Conservation (phyloP, 2,113 vertebrate genomes). For the Oncorhynchus nerka region DNA sequence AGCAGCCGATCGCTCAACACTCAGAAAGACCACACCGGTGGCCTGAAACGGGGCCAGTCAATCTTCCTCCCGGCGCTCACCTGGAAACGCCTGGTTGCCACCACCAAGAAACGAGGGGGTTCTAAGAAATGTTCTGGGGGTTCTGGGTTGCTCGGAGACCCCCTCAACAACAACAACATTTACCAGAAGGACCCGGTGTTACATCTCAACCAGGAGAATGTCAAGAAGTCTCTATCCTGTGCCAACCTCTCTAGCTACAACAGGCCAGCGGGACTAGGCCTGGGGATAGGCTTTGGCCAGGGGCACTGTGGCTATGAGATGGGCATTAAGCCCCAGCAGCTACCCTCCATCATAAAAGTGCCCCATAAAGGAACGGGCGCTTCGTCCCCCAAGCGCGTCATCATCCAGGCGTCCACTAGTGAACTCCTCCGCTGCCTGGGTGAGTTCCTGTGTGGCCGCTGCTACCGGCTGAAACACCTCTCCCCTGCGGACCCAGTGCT, state of each 20-base stretch:
- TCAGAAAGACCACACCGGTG: constrained; percentile 68
- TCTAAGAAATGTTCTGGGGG: constrained; percentile 58
- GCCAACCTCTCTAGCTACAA: constrained; percentile 81
- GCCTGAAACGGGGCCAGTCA: constrained; percentile 73
- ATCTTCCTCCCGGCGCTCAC: constrained; percentile 80
- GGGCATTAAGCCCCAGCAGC: constrained; percentile 55
- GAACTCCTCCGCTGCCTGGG: constrained; percentile 82
- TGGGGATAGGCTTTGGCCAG: constrained; percentile 58
- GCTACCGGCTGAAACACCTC: constrained; percentile 78
- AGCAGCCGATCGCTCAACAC: constrained; percentile 73
- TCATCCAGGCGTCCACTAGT: constrained; percentile 83
- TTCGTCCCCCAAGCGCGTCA: constrained; percentile 75
- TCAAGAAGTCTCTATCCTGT: constrained; percentile 80
- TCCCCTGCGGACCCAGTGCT: constrained; percentile 75
- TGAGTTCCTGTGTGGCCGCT: constrained; percentile 79
- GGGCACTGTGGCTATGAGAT: constrained; percentile 52
- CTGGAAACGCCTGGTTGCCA: constrained; percentile 82
- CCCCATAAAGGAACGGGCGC: constrained; percentile 45
- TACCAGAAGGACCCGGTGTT: constrained; percentile 73
- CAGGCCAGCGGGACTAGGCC: constrained; percentile 60
- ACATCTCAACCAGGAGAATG: constrained; percentile 77
- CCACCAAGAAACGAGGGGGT: constrained; percentile 75
- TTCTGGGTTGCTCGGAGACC: constrained; percentile 35
- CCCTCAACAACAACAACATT: constrained; percentile 71
- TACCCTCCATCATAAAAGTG: constrained; percentile 70